phyloP scores from a whole-genome alignment of 2,113 vertebrate genomes.

The Tinamus guttatus region DNA sequence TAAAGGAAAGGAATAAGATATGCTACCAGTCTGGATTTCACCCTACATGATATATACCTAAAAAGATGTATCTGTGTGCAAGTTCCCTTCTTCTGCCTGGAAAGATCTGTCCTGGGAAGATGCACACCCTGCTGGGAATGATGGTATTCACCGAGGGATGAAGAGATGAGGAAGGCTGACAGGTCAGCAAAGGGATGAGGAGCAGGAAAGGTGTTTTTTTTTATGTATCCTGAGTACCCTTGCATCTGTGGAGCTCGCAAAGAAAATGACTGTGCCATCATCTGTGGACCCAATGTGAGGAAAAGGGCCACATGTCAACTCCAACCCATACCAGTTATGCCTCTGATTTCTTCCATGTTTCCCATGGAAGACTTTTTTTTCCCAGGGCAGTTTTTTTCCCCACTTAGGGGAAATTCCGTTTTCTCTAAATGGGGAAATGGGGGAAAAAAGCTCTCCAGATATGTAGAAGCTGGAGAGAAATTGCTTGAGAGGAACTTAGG shows the following conservation, averaged over 20 bases:
- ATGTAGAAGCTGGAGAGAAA: background rate
- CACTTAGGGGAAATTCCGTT: background rate
- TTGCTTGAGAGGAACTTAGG: background rate
- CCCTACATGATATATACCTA: background rate
- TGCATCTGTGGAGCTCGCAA: background rate
- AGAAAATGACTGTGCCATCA: background rate
- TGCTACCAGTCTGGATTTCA: background rate
- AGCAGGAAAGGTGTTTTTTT: background rate
- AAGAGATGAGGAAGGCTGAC: background rate
- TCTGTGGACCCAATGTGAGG: background rate
- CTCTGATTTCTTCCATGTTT: background rate
- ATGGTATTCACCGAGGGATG: background rate
- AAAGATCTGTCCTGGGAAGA: background rate
- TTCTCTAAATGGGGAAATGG: background rate
- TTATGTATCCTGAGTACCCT: background rate
- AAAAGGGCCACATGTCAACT: background rate
- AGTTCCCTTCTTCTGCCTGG: background rate
- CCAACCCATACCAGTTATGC: background rate
- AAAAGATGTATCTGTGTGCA: background rate
- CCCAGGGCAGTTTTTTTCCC: background rate
- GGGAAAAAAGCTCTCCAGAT: background rate
- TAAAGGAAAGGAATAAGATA: background rate
- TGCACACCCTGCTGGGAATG: background rate
- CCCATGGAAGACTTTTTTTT: background rate
- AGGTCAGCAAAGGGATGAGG: background rate